Conservation (phyloP, 2,888 invertebrate species). For the Torymus aiolomorphi region DNA sequence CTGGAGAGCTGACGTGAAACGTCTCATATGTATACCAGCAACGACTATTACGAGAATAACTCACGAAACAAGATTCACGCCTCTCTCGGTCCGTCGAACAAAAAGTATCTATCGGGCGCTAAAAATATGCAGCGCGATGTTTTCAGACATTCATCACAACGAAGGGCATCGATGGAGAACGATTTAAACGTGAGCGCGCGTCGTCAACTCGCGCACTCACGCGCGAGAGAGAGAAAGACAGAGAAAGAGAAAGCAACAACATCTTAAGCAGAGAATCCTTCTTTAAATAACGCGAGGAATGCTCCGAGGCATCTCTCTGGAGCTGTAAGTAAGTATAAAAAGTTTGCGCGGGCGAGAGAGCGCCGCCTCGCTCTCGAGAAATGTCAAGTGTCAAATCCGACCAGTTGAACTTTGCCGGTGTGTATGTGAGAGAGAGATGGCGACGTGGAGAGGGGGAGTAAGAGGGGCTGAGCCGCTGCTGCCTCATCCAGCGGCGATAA, state of each 20-base stretch:
- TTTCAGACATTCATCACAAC: not conserved
- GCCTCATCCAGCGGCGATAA: not conserved
- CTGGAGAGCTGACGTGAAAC: no score
- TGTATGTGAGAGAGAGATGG: not conserved
- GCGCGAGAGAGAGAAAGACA: no score
- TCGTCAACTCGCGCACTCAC: no score
- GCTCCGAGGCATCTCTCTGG: not conserved
- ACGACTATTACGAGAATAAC: no score
- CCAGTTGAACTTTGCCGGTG: slow-evolving; percentile 24
- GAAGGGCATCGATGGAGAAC: slow-evolving; percentile 1
- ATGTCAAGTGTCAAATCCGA: slow-evolving; percentile 38
- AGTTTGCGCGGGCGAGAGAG: no score
- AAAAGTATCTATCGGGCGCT: no score
- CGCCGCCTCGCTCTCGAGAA: not conserved
- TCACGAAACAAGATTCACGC: no score
- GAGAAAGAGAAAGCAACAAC: not conserved
- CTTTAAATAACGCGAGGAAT: not conserved
- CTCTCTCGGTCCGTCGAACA: no score
- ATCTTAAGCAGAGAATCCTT: not conserved
- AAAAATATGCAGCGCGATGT: not conserved
- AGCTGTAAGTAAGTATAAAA: not conserved
- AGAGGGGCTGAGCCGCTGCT: not conserved
- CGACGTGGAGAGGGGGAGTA: not conserved
- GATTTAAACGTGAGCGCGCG: not conserved
- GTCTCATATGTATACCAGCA: no score